Conservation (phyloP, 2,797 vertebrate genomes). For the Darevskia nairensis region DNA sequence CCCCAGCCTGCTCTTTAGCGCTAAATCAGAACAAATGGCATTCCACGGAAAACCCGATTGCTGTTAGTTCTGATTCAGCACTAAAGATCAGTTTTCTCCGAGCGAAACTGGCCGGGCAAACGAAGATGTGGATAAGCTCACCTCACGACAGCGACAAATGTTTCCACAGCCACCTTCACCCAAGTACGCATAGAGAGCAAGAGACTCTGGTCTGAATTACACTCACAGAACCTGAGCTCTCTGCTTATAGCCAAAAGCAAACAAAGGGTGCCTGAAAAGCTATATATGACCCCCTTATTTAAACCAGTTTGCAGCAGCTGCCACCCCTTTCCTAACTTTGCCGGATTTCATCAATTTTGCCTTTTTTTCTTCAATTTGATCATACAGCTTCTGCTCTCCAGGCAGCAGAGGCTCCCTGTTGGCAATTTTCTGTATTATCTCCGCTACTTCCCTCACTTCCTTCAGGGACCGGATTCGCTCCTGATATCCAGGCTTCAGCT, state of each 20-base stretch:
- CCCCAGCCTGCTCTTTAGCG: no score
- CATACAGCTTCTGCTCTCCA: neutral
- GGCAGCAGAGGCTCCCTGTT: constrained; percentile 25
- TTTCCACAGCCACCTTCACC: no score
- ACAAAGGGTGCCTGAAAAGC: no score
- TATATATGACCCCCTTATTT: no score
- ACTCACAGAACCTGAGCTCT: neutral
- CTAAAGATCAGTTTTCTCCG: no score
- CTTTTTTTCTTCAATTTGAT: neutral
- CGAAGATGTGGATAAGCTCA: neutral
- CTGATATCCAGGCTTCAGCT: constrained; percentile 36
- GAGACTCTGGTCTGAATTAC: neutral
- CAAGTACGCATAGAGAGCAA: neutral
- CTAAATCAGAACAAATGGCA: no score
- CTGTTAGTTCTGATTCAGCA: no score
- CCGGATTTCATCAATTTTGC: no score
- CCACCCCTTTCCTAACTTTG: neutral
- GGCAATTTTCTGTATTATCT: constrained; percentile 59
- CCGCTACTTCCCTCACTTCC: constrained; percentile 42
- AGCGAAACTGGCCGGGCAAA: no score
- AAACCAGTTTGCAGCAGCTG: fast-evolving
- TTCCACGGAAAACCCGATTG: no score
- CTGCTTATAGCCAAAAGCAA: neutral
- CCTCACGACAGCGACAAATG: neutral
- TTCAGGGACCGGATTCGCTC: constrained; percentile 29